These are phyloP conservation scores for Glaucomys volans DNA, from an alignment of 2,113 vertebrate species.

Conservation along the genomic window DNA sequence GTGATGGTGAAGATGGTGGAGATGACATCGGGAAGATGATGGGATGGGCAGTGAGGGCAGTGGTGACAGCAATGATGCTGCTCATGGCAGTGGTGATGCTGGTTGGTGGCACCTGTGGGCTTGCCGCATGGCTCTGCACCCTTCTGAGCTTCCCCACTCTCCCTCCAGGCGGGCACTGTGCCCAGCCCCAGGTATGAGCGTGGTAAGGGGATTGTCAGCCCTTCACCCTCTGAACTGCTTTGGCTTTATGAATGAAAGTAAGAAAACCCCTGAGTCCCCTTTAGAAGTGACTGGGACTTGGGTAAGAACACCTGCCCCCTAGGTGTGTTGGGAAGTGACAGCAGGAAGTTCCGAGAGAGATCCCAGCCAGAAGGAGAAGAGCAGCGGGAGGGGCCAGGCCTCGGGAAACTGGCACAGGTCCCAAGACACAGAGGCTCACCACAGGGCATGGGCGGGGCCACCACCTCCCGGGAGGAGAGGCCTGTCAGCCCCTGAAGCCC, in stretches of 20 bases:
- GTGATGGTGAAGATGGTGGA: fast-evolving
- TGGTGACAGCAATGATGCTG: not conserved
- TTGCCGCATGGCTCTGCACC: fast-evolving
- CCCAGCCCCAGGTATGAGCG: too few relatives aligned
- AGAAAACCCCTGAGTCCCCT: not conserved
- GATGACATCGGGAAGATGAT: too few relatives aligned
- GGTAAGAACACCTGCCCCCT: not conserved
- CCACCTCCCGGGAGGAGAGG: not conserved
- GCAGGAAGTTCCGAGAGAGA: not conserved
- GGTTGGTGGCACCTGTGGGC: not conserved
- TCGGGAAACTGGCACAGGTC: not conserved
- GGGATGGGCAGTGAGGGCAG: fast-evolving
- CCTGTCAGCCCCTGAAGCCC: not conserved
- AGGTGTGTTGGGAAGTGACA: not conserved
- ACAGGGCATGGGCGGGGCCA: not conserved
- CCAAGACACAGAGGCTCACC: not conserved
- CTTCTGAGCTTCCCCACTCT: fast-evolving
- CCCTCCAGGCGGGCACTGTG: not conserved
- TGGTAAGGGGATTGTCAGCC: not conserved
- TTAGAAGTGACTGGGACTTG: not conserved
- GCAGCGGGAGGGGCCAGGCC: too few relatives aligned
- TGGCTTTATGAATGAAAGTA: not conserved
- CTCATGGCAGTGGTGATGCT: too few relatives aligned
- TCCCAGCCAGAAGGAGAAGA: not conserved
- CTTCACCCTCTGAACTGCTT: not conserved